These are phyloP conservation scores for Mus caroli DNA, from an alignment of 2,797 vertebrate genomes.

Conservation along the genomic window DNA sequence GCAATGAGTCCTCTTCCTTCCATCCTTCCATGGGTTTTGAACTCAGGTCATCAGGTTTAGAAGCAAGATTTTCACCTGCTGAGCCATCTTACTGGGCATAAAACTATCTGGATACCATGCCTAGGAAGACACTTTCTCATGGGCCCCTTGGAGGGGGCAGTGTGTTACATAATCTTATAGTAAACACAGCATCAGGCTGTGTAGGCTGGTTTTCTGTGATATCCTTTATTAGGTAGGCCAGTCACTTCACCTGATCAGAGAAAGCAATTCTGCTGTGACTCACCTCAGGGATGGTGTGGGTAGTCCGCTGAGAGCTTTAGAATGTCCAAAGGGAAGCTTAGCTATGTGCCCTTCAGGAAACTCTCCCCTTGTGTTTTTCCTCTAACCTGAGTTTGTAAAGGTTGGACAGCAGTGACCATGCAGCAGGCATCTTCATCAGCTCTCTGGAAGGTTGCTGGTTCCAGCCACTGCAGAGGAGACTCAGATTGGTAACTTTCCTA, in stretches of 20 bases:
- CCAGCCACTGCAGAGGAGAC: neutral
- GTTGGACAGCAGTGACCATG: neutral
- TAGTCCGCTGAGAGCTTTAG: neutral
- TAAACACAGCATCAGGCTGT: neutral
- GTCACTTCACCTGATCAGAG: slow-evolving; percentile 17
- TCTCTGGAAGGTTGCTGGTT: neutral
- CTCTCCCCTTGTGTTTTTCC: neutral
- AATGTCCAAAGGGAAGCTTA: neutral
- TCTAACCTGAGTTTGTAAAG: slow-evolving; percentile 11
- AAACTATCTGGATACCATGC: neutral
- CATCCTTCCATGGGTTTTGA: neutral
- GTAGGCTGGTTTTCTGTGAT: neutral
- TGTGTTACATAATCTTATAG: neutral
- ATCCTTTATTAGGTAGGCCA: neutral
- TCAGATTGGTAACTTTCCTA: neutral
- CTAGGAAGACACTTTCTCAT: slow-evolving; percentile 5
- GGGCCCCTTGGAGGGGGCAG: neutral
- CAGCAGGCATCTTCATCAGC: neutral
- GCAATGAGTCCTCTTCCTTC: neutral
- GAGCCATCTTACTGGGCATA: neutral
- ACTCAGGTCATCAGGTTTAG: neutral
- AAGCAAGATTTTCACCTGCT: neutral
- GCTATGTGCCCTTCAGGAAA: slow-evolving; percentile 21
- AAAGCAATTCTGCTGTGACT: neutral
- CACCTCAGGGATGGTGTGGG: neutral